Percentiles rank a stretch among this genome's conserved stretches.
These are phyloP conservation scores for Liodrosophila aerea DNA, from an alignment of 2,888 invertebrate species.

Conservation along the genomic window DNA sequence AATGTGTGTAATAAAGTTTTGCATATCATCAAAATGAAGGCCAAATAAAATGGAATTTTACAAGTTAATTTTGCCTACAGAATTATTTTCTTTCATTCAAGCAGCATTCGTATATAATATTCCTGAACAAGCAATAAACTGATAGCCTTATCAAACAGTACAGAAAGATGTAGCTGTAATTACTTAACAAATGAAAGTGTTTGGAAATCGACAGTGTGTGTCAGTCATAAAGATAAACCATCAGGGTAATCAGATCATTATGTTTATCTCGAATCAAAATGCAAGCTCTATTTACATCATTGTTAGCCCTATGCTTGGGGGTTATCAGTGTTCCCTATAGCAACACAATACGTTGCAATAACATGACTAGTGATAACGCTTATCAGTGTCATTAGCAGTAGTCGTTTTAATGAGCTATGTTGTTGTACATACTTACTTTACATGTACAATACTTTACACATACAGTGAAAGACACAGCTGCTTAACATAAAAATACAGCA, in stretches of 20 bases:
- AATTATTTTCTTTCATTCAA: too few relatives aligned
- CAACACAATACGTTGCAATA: conserved; percentile 10
- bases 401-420: background rate
- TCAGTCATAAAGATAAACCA: too few relatives aligned
- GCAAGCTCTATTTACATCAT: conserved; percentile 12
- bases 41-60: background rate
- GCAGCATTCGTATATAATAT: too few relatives aligned
- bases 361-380: conserved; percentile 37
- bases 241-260: conserved; percentile 1
- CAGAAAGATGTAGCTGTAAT: background rate
- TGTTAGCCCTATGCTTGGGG: conserved; percentile 17
- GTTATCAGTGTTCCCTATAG: conserved; percentile 28
- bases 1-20: too few relatives aligned
- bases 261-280: conserved; percentile 14
- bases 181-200: background rate
- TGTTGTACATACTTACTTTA: too few relatives aligned
- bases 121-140: too few relatives aligned
- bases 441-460: too few relatives aligned
- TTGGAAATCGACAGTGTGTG: too few relatives aligned
- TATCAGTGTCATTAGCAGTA: conserved; percentile 40
- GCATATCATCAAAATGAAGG: background rate
- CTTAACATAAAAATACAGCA: too few relatives aligned
- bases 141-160: too few relatives aligned
- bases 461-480: too few relatives aligned
- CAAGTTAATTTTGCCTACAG: background rate